Evolutionary conservation across 2,113 vertebrate genomes (phyloP).

Genomic region (Antigone vipio): DNA sequence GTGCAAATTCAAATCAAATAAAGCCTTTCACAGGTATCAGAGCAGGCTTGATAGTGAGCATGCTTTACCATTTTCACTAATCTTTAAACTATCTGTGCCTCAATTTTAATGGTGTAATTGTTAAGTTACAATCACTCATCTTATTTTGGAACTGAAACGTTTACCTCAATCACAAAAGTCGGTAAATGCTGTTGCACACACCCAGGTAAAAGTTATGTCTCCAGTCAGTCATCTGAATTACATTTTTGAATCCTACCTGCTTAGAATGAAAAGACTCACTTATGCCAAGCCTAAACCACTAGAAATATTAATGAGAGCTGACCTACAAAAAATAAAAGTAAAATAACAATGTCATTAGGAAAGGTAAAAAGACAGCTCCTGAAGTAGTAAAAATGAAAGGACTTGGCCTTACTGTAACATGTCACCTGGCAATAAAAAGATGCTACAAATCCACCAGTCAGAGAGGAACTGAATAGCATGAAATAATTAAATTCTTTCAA

Average conservation of each 20-base stretch:
- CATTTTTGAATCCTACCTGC: not conserved
- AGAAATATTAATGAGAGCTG: not conserved
- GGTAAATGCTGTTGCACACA: not conserved
- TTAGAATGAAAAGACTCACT: not conserved
- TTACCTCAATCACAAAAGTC: not conserved
- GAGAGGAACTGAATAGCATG: not conserved
- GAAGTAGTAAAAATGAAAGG: not conserved
- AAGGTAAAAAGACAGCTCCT: not conserved
- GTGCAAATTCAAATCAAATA: not conserved
- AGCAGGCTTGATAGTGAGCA: not conserved
- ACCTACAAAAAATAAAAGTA: not conserved
- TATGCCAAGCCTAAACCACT: not conserved
- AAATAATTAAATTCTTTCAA: not conserved
- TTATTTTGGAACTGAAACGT: not conserved
- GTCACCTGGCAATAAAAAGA: not conserved
- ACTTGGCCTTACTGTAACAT: not conserved
- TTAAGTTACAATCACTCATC: not conserved
- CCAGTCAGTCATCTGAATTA: not conserved
- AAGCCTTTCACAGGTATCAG: not conserved
- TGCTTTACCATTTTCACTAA: not conserved
- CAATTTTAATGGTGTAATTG: not conserved
- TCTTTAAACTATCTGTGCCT: not conserved
- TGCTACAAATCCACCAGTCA: not conserved
- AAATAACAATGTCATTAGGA: not conserved
- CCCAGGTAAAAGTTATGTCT: not conserved